These are phyloP conservation scores for Sminthurinus aureus DNA, from an alignment of 2,888 invertebrate species.

Conservation along the genomic window DNA sequence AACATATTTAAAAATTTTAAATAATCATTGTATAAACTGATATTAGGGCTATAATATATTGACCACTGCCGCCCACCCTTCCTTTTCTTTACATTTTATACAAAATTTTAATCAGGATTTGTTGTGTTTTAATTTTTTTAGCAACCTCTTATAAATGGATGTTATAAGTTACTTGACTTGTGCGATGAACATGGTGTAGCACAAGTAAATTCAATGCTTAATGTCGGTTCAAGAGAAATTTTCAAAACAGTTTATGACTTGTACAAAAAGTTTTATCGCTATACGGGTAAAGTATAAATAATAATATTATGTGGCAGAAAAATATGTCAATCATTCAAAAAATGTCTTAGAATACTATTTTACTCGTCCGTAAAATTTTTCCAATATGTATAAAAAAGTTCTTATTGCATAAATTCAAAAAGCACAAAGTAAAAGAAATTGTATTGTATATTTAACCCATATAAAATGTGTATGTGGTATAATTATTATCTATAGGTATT, in stretches of 20 bases:
- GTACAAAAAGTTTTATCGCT: conserved; percentile 66
- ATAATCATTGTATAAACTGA: no score
- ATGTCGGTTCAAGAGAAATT: conserved; percentile 65
- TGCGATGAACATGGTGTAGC: conserved; percentile 66
- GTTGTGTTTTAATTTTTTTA: conserved; percentile 28
- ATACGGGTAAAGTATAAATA: conserved; percentile 64
- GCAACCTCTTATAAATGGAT: conserved; percentile 65
- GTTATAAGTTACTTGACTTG: conserved; percentile 64
- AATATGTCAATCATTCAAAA: neutral
- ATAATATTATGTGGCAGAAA: neutral
- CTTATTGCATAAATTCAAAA: no score
- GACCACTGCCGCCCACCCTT: neutral
- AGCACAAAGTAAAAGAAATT: no score
- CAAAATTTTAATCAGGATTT: conserved; percentile 1
- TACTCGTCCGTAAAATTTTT: neutral
- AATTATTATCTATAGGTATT: no score
- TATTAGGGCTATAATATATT: neutral
- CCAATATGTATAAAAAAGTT: neutral
- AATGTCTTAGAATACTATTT: neutral
- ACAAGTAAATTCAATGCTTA: conserved; percentile 64
- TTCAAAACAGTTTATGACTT: conserved; percentile 65
- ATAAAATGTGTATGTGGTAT: no score
- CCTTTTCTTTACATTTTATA: conserved; percentile 1
- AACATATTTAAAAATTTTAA: neutral
- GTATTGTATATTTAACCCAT: no score